phyloP scores from a whole-genome alignment of 2,797 vertebrate genomes.

The Hoplostethus atlanticus region DNA sequence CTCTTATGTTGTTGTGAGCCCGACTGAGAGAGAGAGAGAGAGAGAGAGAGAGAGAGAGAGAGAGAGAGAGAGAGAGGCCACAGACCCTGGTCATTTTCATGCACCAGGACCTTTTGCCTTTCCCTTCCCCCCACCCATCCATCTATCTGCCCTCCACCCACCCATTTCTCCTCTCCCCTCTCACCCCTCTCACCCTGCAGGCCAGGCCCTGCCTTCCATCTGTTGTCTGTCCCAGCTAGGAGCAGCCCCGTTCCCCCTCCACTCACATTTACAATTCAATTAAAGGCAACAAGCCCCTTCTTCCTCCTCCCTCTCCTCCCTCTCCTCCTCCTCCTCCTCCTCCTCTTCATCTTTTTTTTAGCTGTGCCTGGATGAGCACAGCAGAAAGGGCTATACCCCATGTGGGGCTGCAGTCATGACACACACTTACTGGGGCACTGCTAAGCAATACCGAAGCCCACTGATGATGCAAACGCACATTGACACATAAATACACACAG shows the following conservation, averaged over 20 bases:
- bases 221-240: conserved; percentile 85
- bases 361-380: conserved; percentile 74
- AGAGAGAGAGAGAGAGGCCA: conserved; percentile 62
- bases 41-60: conserved; percentile 29
- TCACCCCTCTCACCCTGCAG: conserved; percentile 79
- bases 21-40: conserved; percentile 41
- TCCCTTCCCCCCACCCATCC: conserved; percentile 71
- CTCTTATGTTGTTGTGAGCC: conserved; percentile 28
- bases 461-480: conserved; percentile 70
- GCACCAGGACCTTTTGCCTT: conserved; percentile 70
- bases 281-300: conserved; percentile 84
- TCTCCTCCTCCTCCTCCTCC: conserved; percentile 29
- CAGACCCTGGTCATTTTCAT: conserved; percentile 78
- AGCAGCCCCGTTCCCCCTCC: conserved; percentile 75
- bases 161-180: conserved; percentile 63
- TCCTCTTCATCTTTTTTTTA: conserved; percentile 30
- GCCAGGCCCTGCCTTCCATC: conserved; percentile 86
- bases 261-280: conserved; percentile 89
- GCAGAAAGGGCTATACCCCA: conserved; percentile 73
- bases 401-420: conserved; percentile 75
- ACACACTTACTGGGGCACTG: conserved; percentile 67
- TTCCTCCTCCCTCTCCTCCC: conserved; percentile 61
- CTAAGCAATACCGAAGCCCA: conserved; percentile 52
- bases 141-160: conserved; percentile 72
- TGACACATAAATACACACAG: conserved; percentile 68